Evolutionary conservation across 2,113 vertebrate genomes (phyloP), one percentile per base, ranked within the genome.

Genomic region (Xenopus laevis): DNA sequence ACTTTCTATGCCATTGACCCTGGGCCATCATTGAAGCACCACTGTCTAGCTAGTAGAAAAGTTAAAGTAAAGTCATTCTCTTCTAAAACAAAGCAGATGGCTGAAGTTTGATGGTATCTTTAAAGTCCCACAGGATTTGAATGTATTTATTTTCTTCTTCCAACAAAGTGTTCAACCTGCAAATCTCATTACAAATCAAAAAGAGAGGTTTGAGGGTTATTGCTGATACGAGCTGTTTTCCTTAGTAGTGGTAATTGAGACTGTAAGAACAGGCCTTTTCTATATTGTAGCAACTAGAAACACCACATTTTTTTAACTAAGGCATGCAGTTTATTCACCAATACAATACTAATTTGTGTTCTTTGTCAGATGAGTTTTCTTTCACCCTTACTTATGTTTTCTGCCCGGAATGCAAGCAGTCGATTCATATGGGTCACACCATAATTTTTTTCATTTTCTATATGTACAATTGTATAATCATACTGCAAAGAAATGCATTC

Each of bases 91-190:
- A 4, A 55, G 27, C 65, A 75, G 73, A 75, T 75, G 65, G 73
- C 46, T 44, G 60, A 68, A 17, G 30, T 61, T 75, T 45, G 65
- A 75, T 75, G 23, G 50, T 55, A 66, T 66, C 16, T 66, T 73
- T 65, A n/a, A 73, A 62, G n/a, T 68, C 73, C 30, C 65, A 7
- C 52, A 68, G 65, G 65, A 69, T 68, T 68, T 68, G n/a, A 75
- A 53, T 62, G 44, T 53, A 75, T 74, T 67, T 73, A 74, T 68
- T 60, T 67, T 74, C 33, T 74, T 65, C 63, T 61, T 68, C 8
- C 17, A 46, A 46, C 20, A 75, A 61, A 75, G 20, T 75, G 57
- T 75, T 75, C 27, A 55, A 57, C 73, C 46, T 44, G 46, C 12
- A 68, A 62, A 55, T 40, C 33, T 40, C 33, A 75, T 62, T 75